Base-by-base conservation (phyloP, 1,140 invertebrate genomes). In the Brachionus manjavacas region DNA sequence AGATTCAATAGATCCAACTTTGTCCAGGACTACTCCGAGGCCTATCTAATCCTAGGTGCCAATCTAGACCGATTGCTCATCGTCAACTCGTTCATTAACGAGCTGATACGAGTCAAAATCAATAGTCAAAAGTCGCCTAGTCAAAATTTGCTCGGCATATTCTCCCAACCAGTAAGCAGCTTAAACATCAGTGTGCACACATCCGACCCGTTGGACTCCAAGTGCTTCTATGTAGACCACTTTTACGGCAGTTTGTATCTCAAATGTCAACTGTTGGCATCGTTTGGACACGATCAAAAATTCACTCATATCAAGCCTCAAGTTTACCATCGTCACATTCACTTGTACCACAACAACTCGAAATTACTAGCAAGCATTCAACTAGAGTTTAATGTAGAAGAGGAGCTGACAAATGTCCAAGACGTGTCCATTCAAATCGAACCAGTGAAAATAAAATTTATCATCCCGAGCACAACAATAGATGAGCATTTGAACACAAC, bases 91-190 rank as follows among this genome's bases (percentile, higher is more conserved):
- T 72, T 72, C 39, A 12, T 72, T 8, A 72, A 72, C 39, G 68
- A 72, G 11, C 7, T 41, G 7, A 16, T 72, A n/a, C 12, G 16
- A 12, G 14, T 72, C 8, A 41, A 20, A 72, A 9, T 72, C 0
- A 41, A 35, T 2, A 72, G 46, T 41, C n/a, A 72, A 72, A 72
- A 72, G 25, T 39, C 28, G 7, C 31, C 35, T 20, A 39, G 31
- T 72, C 68, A 72, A 72, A 72, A 72, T 41, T 16, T 72, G 41
- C 68, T 72, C 31, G 68, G 68, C 14, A 41, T 41, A 72, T 72
- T 72, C n/a, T 41, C 68, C 3, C 31, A 72, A 2, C 12, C 28
- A 9, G 46, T 72, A 20, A 39, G 39, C 23, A 39, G 11, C 12
- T 35, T 68, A 16, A 72, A 72, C 20, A 16, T 72, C 16, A 39